Evolutionary conservation across 2,888 invertebrate genomes (phyloP), one percentile per base, ranked within the genome.

Genomic region (Hydroisotoma schaefferi): DNA sequence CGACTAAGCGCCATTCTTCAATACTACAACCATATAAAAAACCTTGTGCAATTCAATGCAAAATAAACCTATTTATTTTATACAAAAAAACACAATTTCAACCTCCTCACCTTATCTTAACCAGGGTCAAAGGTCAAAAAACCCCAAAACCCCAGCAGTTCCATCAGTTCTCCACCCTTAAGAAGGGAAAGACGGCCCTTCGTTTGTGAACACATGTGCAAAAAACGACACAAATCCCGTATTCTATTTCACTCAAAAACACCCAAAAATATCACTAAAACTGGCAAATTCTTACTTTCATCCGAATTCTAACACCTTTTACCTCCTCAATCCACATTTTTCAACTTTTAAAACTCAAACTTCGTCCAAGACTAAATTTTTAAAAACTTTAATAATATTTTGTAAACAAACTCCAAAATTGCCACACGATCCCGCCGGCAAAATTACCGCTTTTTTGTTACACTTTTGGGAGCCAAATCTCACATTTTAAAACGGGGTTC

Each of bases 21-120:
- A 40, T 40, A 40, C 40, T 40, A 40, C n/a, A n/a, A n/a, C 5
- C 40, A 40, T 40, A 40, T 18, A 40, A 40, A 40, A 40, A 40
- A 4, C 4, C 5, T 20, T 33, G 33, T 33, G 33, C 33, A 33
- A 33, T 10, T 10, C 5, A 40, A 18, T 40, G 40, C 5, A 8
- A 15, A n/a, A n/a, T n/a, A n/a, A 40, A 40, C n/a, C 40, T 40
- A 18, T 33, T 10, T 33, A 6, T 33, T 15, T 6, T 6, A 40
- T 15, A 40, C 5, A 18, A 40, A 40, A 40, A 5, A 40, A 8
- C 40, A 18, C n/a, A 40, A 15, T 15, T 15, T 4, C 8, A 40
- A 8, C n/a, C 20, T 15, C n/a, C n/a, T n/a, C n/a, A n/a, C n/a
- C n/a, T n/a, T n/a, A n/a, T n/a, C n/a, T n/a, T 15, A 40, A 18